Base-by-base conservation (phyloP, 2,113 vertebrate species). In the Isurus oxyrinchus region DNA sequence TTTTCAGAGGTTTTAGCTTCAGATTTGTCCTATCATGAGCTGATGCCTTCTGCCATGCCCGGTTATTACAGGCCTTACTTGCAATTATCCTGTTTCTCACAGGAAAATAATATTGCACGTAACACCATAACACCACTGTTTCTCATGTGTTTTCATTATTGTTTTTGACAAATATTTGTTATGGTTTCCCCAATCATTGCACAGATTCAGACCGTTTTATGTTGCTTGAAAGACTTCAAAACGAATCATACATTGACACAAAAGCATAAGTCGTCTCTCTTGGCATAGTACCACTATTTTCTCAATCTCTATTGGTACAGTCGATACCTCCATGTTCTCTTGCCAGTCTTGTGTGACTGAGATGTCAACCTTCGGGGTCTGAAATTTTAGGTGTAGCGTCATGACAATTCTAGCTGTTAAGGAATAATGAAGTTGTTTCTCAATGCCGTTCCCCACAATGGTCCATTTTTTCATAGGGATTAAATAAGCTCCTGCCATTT, bases 401-500 rank as follows among this genome's bases (percentile, higher is more conserved):
- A 61, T 53, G 25, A 49, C 49, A 88, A 55, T 53, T 55, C 53
- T 61, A 25, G 59, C 90, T 94, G 35, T 94, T 61, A 94, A 63
- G 66, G 16, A 40, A n/a, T n/a, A 94, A 94, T 94, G 59, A 94
- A n/a, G 14, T 21, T 23, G 44, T 94, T 94, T 94, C 59, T 94
- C n/a, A 61, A 63, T 94, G 90, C 90, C 63, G n/a, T 63, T 40
- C 16, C 27, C 35, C 59, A 40, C 90, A 35, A 94, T 40, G 35
- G 59, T 94, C 14, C 66, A 63, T 63, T 66, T 63, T 25, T 59
- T 66, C 90, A 44, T 59, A 94, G 90, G 59, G 21, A 93, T 40
- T 93, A 63, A n/a, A n/a, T 66, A 66, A 61, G n/a, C 55, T 94
- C 35, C 90, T 94, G 90, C 40, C 35, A 94, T 94, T 94, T 94